Conservation (phyloP, 2,888 invertebrate genomes). For the Metallyticus violacea region DNA sequence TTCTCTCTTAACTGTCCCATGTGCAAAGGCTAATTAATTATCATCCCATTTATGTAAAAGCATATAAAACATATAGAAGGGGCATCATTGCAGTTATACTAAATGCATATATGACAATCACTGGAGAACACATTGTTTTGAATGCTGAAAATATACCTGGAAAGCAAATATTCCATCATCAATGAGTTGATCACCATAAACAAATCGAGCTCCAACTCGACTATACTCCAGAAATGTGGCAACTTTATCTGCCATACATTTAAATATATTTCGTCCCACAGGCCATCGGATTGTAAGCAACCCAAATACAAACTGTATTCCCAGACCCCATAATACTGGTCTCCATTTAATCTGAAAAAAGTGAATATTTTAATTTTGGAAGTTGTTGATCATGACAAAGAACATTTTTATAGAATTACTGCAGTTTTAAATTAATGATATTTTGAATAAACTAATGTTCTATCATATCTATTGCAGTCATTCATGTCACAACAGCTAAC, state of each 20-base stretch:
- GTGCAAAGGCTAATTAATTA: too few species aligned
- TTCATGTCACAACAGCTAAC: background rate
- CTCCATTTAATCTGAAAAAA: slow-evolving; percentile 68
- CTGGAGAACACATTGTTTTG: too few species aligned
- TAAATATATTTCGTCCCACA: slow-evolving; percentile 68
- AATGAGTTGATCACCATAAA: slow-evolving; percentile 68
- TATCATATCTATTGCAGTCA: background rate
- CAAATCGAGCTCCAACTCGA: slow-evolving; percentile 76
- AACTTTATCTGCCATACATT: slow-evolving; percentile 65
- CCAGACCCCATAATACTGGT: slow-evolving; percentile 74
- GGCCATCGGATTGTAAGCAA: slow-evolving; percentile 82
- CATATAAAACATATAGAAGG: too few species aligned
- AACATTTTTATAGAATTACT: background rate
- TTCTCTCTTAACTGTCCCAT: too few species aligned
- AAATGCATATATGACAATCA: too few species aligned
- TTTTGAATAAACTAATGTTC: background rate
- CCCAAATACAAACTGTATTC: slow-evolving; percentile 82
- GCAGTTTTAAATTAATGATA: background rate
- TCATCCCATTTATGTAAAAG: too few species aligned
- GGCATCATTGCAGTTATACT: too few species aligned
- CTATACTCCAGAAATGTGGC: slow-evolving; percentile 78
- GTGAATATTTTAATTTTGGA: slow-evolving; percentile 32
- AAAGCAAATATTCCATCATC: slow-evolving; percentile 75
- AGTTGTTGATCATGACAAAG: background rate
- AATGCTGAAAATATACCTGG: slow-evolving; percentile 53